A percentile compares a stretch with the other conserved stretches of the same genome.
Conservation (phyloP, 2,797 vertebrate genomes). For the Syngnathus rostellatus region DNA sequence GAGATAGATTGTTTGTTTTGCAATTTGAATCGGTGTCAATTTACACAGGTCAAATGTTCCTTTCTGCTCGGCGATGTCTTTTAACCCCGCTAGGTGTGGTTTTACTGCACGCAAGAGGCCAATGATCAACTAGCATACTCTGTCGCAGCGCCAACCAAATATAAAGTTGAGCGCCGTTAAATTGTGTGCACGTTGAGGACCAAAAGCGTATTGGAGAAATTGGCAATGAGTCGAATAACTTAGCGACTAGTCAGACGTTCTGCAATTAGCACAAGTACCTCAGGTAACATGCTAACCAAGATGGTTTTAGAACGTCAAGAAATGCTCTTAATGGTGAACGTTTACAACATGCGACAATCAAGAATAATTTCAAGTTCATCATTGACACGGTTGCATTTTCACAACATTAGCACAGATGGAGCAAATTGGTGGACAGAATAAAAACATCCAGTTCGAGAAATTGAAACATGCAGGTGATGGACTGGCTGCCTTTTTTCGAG, state of each 20-base stretch:
- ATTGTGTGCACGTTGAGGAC: not conserved
- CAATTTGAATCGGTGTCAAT: not conserved
- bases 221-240: not conserved
- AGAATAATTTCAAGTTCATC: too few species aligned
- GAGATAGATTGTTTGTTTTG: too few species aligned
- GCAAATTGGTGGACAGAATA: not conserved
- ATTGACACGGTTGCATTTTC: not conserved
- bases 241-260: too few species aligned
- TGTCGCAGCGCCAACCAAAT: not conserved
- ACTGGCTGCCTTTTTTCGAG: conserved; percentile 20
- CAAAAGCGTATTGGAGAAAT: not conserved
- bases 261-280: too few species aligned
- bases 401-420: not conserved
- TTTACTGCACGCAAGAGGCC: not conserved
- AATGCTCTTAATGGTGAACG: too few species aligned
- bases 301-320: too few species aligned
- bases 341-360: too few species aligned
- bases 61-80: not conserved
- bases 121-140: not conserved
- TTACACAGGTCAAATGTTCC: not conserved
- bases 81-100: not conserved
- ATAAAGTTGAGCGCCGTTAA: not conserved
- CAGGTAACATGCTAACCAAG: too few species aligned
- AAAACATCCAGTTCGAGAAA: conserved; percentile 3
- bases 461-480: not conserved